Evolutionary conservation across 2,797 vertebrate genomes (phyloP), one percentile per base, ranked within the genome.

Genomic region (Sternotherus odoratus): DNA sequence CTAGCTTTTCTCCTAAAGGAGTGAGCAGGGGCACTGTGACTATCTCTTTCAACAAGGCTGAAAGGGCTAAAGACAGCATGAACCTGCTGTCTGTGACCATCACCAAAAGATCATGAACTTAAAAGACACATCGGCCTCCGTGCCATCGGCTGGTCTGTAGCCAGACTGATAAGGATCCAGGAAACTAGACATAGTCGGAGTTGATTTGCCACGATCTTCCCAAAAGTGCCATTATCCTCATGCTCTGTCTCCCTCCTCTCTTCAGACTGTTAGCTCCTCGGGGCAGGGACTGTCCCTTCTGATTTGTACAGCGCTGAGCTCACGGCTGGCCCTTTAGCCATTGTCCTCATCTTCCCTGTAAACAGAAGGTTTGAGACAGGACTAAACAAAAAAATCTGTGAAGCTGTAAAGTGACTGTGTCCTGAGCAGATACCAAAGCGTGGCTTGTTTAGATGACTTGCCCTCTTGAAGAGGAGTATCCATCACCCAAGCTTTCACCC

Each of bases 401-500:
- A 69, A 39, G 66, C 36, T 24, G 36, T 6, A 26, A 74, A 74
- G 69, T 3, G 21, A 24, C n/a, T 5, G 63, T 11, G 5, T 36
- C 19, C 36, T 8, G 39, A 74, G 39, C 69, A 28, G 69, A 43
- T 26, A 72, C 39, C 36, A 26, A 74, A 4, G 11, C 39, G 13
- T 13, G 46, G 12, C 69, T 74, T 13, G 9, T 74, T 46, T 74
- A 7, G 16, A 49, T 26, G 1, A 19, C 56, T 3, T 1, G 3
- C 50, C 12, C 0, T 3, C 46, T 69, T 81, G 43, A 2, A 39
- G 17, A 49, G 30, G 63, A 66, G 19, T 11, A 36, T 66, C 9
- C 63, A 23, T 36, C 60, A 12, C 0, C 1, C 11, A 13, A 82
- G 63, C 2, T 4, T 26, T 15, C 4, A 19, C 5, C 51, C 53